Base-by-base conservation (phyloP, 2,888 invertebrate genomes). In the Fabriciana adippe region DNA sequence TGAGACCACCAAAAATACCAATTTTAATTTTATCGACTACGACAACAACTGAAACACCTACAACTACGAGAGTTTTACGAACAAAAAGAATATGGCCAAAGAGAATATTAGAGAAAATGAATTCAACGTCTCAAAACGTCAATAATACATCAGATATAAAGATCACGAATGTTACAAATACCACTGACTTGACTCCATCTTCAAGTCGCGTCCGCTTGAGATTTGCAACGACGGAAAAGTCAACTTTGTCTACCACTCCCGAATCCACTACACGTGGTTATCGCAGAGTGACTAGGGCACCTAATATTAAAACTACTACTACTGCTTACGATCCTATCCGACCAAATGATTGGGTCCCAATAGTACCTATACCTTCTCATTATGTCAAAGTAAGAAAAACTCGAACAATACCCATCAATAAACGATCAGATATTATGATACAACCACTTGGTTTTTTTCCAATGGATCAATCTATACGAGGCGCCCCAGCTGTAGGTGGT, bases 81-180 rank as follows among this genome's bases (percentile, higher is more conserved):
- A 92, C 87, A 54, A 92, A 91, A 79, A 82, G 92, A 80, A 92
- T 92, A 80, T 92, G 92, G 92, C 92, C 92, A 11, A 88, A 89
- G 71, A 83, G 82, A 72, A 76, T 85, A 61, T 74, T 81, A 61
- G 83, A 83, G 61, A 84, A 85, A 73, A 78, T 80, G 69, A 86
- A 85, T 65, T 69, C 71, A 48, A 81, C 81, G 41, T 68, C 76
- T 59, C 69, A 74, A 55, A 84, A 81, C 68, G 73, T 71, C 41
- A 84, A 82, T 67, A 71, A 76, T 59, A 76, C 75, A 41, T 79
- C 81, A 63, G 80, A 76, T n/a, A 77, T 80, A 71, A 78, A 73
- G 26, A 81, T 74, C 64, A 77, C 73, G 66, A 81, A 82, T 72
- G 81, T 74, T 65, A 77, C 73, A 65, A 81, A 82, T 72, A 79